Percentiles rank a stretch among this genome's conserved stretches.
Evolutionary conservation across 1,140 invertebrate species (phyloP).

Genomic region (Chrysomallon squamiferum): DNA sequence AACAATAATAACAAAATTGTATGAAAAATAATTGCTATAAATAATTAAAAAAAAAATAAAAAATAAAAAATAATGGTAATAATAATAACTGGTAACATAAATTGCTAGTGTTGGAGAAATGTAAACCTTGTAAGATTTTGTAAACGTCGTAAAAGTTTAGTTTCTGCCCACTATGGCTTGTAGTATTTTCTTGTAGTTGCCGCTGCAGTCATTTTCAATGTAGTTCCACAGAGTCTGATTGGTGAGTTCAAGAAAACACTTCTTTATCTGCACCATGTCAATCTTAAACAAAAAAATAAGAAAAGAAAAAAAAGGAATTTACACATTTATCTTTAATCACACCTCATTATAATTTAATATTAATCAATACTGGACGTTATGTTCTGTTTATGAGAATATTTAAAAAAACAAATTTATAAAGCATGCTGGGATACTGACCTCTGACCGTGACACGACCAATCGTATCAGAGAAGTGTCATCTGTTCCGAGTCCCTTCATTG

Average conservation of each 20-base stretch:
- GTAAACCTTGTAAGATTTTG: too few relatives aligned
- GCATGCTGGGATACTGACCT: constrained; percentile 64
- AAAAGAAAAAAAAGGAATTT: background rate
- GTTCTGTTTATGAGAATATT: too few relatives aligned
- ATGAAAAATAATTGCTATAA: too few relatives aligned
- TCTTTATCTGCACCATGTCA: constrained; percentile 90
- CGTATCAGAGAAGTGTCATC: constrained; percentile 89
- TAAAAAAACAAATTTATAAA: too few relatives aligned
- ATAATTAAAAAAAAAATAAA: too few relatives aligned
- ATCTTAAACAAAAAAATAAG: constrained; percentile 66
- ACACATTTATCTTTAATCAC: background rate
- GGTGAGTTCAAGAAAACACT: constrained; percentile 75
- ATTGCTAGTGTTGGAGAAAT: too few relatives aligned
- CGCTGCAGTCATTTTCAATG: constrained; percentile 89
- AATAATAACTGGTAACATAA: too few relatives aligned
- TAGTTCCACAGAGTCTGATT: constrained; percentile 83
- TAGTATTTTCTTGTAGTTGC: constrained; percentile 88
- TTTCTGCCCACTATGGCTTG: constrained; percentile 73
- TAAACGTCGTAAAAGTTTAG: too few relatives aligned
- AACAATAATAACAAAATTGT: too few relatives aligned
- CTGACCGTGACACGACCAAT: constrained; percentile 86
- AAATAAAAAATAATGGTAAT: too few relatives aligned
- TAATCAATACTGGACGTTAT: too few relatives aligned
- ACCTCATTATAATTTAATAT: background rate
- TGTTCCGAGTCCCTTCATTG: constrained; percentile 86